phyloP scores from a whole-genome alignment of 2,797 vertebrate species.

The Euthynnus affinis region DNA sequence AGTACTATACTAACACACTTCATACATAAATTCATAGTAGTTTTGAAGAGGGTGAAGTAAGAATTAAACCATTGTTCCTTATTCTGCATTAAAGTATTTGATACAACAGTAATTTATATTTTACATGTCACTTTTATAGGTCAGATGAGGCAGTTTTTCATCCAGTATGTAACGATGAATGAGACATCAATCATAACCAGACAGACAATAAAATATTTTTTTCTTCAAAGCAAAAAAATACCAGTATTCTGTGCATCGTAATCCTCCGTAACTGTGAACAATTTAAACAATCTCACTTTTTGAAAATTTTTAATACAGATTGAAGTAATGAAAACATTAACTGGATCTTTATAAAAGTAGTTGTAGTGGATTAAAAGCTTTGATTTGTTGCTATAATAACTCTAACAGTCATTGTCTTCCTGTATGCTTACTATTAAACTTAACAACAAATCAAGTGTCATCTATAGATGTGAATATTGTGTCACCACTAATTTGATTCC shows the following conservation, averaged over 20 bases:
- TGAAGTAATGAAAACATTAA: neutral
- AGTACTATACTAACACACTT: neutral
- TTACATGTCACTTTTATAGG: neutral
- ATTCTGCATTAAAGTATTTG: too few relatives aligned
- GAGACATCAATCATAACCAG: neutral
- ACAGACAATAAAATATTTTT: neutral
- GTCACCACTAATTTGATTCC: too few relatives aligned
- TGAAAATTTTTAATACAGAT: neutral
- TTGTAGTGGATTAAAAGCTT: too few relatives aligned
- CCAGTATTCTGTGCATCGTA: neutral
- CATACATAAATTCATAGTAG: neutral
- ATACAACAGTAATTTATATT: neutral
- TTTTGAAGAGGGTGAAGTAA: neutral
- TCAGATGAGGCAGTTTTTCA: neutral
- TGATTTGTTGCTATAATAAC: too few relatives aligned
- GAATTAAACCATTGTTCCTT: neutral
- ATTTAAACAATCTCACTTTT: neutral
- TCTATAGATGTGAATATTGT: too few relatives aligned
- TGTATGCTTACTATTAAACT: too few relatives aligned
- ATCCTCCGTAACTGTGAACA: neutral
- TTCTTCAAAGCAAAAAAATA: too few relatives aligned
- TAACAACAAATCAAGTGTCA: too few relatives aligned
- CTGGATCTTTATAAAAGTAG: too few relatives aligned
- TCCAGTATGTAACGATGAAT: neutral
- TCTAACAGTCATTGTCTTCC: too few relatives aligned